These are phyloP conservation scores for Hippasteria phrygiana DNA, from an alignment of 53 echinoderm and acorn worm genomes.

Conservation along the genomic window DNA sequence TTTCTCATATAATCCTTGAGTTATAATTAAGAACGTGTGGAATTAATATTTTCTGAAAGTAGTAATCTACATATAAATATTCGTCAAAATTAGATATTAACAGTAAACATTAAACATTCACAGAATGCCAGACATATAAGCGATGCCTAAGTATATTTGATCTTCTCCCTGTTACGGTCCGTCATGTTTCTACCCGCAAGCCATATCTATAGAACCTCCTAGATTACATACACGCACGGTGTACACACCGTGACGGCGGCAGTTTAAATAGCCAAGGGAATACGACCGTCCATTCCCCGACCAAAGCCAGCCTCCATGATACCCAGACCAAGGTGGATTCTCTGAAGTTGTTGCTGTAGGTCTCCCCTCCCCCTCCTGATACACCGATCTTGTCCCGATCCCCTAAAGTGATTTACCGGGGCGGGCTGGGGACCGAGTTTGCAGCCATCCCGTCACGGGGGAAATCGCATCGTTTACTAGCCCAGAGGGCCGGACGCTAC, in stretches of 20 bases:
- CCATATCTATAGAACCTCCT: slow-evolving; percentile 15
- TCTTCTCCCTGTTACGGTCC: background rate
- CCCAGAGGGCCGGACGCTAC: slow-evolving; percentile 41
- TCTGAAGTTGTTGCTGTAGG: background rate
- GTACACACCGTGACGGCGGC: background rate
- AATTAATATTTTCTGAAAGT: background rate
- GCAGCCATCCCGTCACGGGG: background rate
- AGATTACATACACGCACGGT: slow-evolving; percentile 4
- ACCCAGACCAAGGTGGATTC: background rate
- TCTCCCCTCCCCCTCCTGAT: background rate
- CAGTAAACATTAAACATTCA: background rate
- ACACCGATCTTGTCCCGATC: background rate
- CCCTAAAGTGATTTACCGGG: background rate
- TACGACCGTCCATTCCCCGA: background rate
- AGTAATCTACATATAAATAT: background rate
- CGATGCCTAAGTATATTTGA: slow-evolving; percentile 7
- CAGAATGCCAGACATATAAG: background rate
- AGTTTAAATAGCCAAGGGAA: slow-evolving; percentile 39
- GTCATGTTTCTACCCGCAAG: slow-evolving; percentile 60
- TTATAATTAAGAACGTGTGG: background rate
- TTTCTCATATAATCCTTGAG: background rate
- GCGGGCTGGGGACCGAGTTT: background rate
- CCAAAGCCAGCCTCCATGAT: background rate
- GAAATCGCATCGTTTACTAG: slow-evolving; percentile 48
- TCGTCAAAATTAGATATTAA: background rate